Evolutionary conservation across 2,888 invertebrate species (phyloP), one percentile per base, ranked within the genome.

Genomic region (Syritta pipiens): DNA sequence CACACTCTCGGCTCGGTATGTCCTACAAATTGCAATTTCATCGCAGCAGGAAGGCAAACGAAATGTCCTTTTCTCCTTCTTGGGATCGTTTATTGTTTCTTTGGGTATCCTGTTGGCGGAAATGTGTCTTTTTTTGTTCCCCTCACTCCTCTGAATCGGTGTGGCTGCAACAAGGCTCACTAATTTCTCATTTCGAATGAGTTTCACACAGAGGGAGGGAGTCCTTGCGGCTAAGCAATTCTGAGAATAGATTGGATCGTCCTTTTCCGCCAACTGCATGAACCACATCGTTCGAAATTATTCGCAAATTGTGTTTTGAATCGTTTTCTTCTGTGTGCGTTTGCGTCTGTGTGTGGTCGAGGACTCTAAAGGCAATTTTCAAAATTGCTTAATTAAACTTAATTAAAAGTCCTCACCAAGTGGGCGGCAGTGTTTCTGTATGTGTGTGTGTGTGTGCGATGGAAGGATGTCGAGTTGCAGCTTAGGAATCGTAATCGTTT

Each of bases 1-100:
- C 17, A 17, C 37, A 37, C 4, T 9, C 9, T 9, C n/a, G 2
- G 12, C 17, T 37, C 30, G 30, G 51, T 51, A 51, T 53, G 51
- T 53, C 42, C 53, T 22, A 26, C 30, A 77, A 77, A 77, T 60
- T 77, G 67, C 60, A 77, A 62, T 69, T 69, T 62, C 44, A 69
- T 69, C 22, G 63, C 65, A 59, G 30, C 35, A 62, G 44, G 35
- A 51, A 35, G 17, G 7, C 28, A 4, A 7, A 10, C 7, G 17
- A 40, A 59, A 46, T 30, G 30, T 24, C 12, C 12, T 3, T 49
- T 44, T 37, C 9, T 20, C 3, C 14, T 12, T 10, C 1, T 24
- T 14, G 7, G 48, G 5, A 9, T 24, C 14, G 4, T 48, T 32
- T 35, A 55, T 57, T 49, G 32, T 28, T 42, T 49, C 35, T 44